phyloP scores from a whole-genome alignment of 1,140 invertebrate genomes.

The Leptopilina boulardi region DNA sequence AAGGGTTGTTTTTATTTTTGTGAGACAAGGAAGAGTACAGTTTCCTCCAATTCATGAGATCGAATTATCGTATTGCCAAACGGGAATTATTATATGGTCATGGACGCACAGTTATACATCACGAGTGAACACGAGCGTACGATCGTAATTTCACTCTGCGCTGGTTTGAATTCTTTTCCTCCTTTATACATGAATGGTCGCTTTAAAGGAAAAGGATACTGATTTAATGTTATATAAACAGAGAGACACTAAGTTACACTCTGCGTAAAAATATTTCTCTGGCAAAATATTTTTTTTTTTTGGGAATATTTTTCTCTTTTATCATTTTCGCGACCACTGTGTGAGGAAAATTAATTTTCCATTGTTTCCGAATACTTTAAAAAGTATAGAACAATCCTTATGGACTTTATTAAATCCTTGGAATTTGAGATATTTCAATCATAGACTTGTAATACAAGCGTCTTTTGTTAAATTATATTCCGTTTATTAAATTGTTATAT shows the following conservation, averaged over 20 bases:
- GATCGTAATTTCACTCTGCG: constrained; percentile 19
- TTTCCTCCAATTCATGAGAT: constrained; percentile 20
- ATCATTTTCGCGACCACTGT: background rate
- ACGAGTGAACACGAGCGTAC: background rate
- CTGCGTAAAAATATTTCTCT: background rate
- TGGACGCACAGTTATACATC: constrained; percentile 9
- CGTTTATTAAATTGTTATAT: too few species aligned
- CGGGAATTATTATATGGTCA: constrained; percentile 19
- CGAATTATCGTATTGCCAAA: constrained; percentile 14
- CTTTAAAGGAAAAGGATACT: constrained; percentile 18
- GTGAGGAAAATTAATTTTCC: background rate
- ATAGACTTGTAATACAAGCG: background rate
- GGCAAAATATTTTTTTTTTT: too few species aligned
- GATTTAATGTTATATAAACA: constrained; percentile 12
- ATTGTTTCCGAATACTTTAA: background rate
- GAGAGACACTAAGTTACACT: background rate
- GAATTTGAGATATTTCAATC: background rate
- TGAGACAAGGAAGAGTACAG: background rate
- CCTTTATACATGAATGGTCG: constrained; percentile 22
- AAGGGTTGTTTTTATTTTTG: background rate
- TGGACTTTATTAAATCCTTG: background rate
- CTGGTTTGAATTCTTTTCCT: constrained; percentile 19
- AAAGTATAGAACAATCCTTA: background rate
- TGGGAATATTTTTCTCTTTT: too few species aligned
- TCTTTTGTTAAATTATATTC: background rate